phyloP scores from a whole-genome alignment of 2,113 vertebrate genomes.

The Cyanocitta stelleri region DNA sequence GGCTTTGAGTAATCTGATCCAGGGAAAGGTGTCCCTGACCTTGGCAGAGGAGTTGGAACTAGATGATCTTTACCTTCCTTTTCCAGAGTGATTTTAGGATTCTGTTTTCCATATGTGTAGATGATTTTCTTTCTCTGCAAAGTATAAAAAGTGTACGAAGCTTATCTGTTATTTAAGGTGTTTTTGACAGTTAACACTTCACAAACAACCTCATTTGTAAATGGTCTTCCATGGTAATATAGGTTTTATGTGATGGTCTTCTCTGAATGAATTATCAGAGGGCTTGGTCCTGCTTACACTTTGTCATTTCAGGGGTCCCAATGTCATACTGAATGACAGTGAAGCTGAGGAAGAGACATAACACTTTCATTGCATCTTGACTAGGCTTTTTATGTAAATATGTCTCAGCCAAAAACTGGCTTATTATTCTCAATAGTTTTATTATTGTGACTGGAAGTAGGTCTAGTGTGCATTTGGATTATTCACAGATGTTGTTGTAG shows the following conservation, averaged over 20 bases:
- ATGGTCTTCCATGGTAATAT: neutral
- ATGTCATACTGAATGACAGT: neutral
- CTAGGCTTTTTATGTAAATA: neutral
- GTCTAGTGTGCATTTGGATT: neutral
- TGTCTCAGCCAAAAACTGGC: neutral
- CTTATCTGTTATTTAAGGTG: neutral
- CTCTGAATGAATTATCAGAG: neutral
- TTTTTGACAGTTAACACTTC: neutral
- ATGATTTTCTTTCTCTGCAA: neutral
- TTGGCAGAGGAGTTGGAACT: neutral
- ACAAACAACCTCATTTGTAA: neutral
- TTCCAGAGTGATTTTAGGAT: neutral
- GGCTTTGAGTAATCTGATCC: neutral
- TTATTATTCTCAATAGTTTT: neutral
- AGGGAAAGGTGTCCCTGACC: neutral
- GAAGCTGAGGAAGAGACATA: neutral
- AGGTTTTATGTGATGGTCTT: neutral
- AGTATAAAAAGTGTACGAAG: neutral
- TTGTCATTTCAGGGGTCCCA: neutral
- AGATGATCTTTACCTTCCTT: neutral
- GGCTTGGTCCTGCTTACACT: neutral
- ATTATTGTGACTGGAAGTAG: neutral
- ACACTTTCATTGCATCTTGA: neutral
- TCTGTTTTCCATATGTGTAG: neutral
- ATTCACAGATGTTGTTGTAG: rapidly evolving